These are phyloP conservation scores for Pogonophryne albipinna DNA, from an alignment of 2,797 vertebrate genomes.

Conservation along the genomic window DNA sequence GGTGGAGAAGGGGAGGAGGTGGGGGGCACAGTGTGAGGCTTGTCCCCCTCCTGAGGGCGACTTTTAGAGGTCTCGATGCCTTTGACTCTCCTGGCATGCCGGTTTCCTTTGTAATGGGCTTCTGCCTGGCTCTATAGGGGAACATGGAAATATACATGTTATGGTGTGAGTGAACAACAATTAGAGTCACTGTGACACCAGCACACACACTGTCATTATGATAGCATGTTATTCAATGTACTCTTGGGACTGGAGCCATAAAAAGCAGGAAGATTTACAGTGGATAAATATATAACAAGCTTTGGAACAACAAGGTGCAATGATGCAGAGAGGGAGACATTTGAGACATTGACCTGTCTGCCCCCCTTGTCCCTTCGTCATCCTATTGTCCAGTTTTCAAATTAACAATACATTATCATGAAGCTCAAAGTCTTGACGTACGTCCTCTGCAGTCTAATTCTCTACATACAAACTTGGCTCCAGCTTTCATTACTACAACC, in stretches of 20 bases:
- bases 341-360: constrained; percentile 1
- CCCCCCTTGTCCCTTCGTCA: neutral
- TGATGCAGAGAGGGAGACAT: constrained; percentile 31
- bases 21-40: constrained; percentile 76
- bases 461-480: constrained; percentile 34
- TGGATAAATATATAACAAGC: constrained; percentile 52
- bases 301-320: constrained; percentile 32
- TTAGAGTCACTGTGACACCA: constrained; percentile 30
- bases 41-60: constrained; percentile 90
- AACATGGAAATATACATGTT: constrained; percentile 19
- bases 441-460: constrained; percentile 25
- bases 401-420: constrained; percentile 11
- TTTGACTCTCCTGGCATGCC: constrained; percentile 93
- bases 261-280: constrained; percentile 46
- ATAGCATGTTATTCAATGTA: constrained; percentile 60
- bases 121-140: constrained; percentile 91
- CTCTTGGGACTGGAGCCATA: constrained; percentile 42
- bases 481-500: constrained; percentile 37
- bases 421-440: constrained; percentile 27
- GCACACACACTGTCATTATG: constrained; percentile 35
- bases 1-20: constrained; percentile 82
- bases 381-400: constrained; percentile 9
- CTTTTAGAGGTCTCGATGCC: constrained; percentile 94
- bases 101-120: constrained; percentile 96
- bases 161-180: constrained; percentile 17